These are phyloP conservation scores for Selenia dentaria DNA, from an alignment of 2,888 invertebrate species.

Conservation along the genomic window DNA sequence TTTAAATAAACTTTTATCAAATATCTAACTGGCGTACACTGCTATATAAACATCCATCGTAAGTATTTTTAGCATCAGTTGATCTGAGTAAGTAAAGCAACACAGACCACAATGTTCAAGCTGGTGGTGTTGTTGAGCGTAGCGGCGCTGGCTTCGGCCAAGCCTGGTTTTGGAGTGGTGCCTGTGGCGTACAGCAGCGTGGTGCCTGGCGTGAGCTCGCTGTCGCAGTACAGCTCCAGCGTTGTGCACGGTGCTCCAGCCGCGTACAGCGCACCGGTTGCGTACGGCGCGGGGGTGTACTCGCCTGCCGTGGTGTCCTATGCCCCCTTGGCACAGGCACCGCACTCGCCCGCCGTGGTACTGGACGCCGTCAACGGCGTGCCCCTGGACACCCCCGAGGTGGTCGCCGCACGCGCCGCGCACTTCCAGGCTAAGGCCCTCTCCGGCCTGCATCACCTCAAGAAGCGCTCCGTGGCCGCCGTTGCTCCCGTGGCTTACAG, in stretches of 20 bases:
- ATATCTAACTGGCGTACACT: too few relatives aligned
- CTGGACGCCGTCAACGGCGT: constrained; percentile 52
- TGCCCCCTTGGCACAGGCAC: constrained; percentile 42
- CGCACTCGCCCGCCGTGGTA: constrained; percentile 53
- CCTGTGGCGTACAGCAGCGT: neutral
- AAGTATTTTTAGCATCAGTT: constrained; percentile 81
- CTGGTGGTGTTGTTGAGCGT: constrained; percentile 87
- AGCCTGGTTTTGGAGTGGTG: constrained; percentile 38
- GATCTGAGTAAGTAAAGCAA: constrained; percentile 69
- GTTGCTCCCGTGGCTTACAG: constrained; percentile 43
- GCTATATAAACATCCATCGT: too few relatives aligned
- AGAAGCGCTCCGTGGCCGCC: constrained; percentile 63
- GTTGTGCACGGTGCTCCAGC: constrained; percentile 26
- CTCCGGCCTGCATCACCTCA: constrained; percentile 62
- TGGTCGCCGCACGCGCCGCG: constrained; percentile 67
- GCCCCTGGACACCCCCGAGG: constrained; percentile 69
- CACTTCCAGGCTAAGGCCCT: constrained; percentile 64
- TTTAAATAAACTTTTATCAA: too few relatives aligned
- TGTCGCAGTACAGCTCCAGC: constrained; percentile 49
- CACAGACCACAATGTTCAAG: constrained; percentile 86
- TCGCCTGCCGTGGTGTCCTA: constrained; percentile 28
- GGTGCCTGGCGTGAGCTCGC: too few relatives aligned
- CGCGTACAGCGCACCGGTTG: constrained; percentile 45
- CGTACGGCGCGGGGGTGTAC: constrained; percentile 47
- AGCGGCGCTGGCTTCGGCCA: constrained; percentile 70